Conservation (phyloP, 2,797 vertebrate species). For the Schizopygopsis pylzovi region DNA sequence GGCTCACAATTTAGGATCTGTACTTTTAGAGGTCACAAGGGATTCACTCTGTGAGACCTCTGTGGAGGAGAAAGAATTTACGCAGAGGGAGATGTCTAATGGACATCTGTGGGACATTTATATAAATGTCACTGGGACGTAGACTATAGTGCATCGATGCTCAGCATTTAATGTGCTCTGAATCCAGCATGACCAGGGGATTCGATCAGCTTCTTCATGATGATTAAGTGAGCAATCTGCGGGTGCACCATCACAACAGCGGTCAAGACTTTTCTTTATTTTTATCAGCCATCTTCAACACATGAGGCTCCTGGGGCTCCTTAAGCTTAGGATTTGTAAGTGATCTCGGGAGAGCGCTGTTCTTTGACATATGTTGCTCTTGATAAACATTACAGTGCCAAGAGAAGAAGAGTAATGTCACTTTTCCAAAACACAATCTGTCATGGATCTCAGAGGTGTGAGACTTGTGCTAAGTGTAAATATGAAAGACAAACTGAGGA, state of each 20-base stretch:
- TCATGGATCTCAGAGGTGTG: conserved; percentile 33
- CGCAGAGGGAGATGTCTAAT: conserved; percentile 34
- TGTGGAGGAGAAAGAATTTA: conserved; percentile 4
- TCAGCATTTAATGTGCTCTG: background rate
- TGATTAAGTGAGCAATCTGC: conserved; percentile 15
- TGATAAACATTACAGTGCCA: conserved; percentile 51
- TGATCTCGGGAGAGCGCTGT: conserved; percentile 35
- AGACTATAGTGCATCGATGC: background rate
- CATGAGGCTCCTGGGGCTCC: conserved; percentile 21
- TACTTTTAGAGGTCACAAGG: conserved; percentile 48
- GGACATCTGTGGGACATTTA: conserved; percentile 11
- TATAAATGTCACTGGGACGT: conserved; percentile 21
- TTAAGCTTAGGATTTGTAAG: conserved; percentile 42
- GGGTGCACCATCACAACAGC: conserved; percentile 5
- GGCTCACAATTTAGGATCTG: conserved; percentile 23
- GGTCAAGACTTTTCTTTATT: conserved; percentile 26
- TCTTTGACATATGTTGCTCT: conserved; percentile 30
- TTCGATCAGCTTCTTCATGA: conserved; percentile 29
- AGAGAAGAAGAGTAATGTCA: conserved; percentile 52
- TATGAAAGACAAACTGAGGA: conserved; percentile 25
- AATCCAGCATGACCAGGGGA: background rate
- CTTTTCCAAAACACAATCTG: conserved; percentile 55
- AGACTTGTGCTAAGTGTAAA: conserved; percentile 16
- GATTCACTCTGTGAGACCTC: conserved; percentile 34
- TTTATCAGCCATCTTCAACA: conserved; percentile 39